Evolutionary conservation across 2,888 invertebrate species (phyloP).

Genomic region (Heliconius hortense): DNA sequence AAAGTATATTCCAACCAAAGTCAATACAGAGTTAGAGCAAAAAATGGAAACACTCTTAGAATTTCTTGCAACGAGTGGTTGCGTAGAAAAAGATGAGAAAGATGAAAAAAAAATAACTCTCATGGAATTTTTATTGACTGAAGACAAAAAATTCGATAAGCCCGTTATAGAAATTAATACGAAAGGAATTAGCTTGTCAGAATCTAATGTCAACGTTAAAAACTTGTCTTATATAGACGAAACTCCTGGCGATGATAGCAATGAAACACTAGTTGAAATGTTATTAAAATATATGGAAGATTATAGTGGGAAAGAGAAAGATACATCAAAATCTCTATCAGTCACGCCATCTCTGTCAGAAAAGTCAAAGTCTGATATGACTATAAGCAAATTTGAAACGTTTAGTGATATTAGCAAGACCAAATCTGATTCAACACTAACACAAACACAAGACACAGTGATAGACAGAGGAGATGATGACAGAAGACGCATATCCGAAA

Average conservation of each 20-base stretch:
- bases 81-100: constrained; percentile 65
- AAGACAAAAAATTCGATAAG: constrained; percentile 57
- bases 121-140: constrained; percentile 75
- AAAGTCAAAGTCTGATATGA: constrained; percentile 75
- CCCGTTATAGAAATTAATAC: constrained; percentile 63
- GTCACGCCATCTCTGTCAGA: constrained; percentile 70
- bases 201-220: constrained; percentile 69
- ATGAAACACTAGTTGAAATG: constrained; percentile 73
- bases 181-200: constrained; percentile 62
- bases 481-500: constrained; percentile 70
- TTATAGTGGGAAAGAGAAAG: constrained; percentile 62
- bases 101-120: constrained; percentile 75
- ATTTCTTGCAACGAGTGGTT: constrained; percentile 72
- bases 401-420: constrained; percentile 75
- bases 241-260: constrained; percentile 69
- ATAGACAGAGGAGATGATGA: constrained; percentile 64
- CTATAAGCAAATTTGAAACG: constrained; percentile 72
- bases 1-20: constrained; percentile 58
- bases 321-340: constrained; percentile 57
- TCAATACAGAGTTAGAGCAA: constrained; percentile 71
- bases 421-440: constrained; percentile 74
- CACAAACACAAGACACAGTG: constrained; percentile 74
- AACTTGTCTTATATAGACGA: constrained; percentile 72
- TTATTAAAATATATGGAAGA: constrained; percentile 75
- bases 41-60: constrained; percentile 79